phyloP scores from a whole-genome alignment of 2,888 invertebrate genomes.

The Seladonia tumulorum region DNA sequence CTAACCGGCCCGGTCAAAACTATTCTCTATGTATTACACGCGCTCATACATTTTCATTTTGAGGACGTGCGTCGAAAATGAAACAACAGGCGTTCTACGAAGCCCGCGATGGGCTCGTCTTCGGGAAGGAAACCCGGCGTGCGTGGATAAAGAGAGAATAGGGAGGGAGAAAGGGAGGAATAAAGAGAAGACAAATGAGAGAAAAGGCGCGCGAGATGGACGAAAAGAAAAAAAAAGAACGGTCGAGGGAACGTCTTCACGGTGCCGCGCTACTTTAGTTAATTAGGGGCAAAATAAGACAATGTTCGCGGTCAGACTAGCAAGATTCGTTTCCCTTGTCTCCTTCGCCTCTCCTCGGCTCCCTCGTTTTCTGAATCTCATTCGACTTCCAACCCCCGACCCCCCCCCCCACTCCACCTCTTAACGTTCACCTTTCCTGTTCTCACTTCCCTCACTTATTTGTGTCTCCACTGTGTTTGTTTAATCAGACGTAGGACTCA shows the following conservation, averaged over 20 bases:
- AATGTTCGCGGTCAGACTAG: constrained; percentile 61
- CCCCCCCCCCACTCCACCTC: not conserved
- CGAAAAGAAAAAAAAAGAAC: constrained; percentile 37
- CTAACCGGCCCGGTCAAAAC: constrained; percentile 57
- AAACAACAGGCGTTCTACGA: constrained; percentile 49
- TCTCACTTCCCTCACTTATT: constrained; percentile 68
- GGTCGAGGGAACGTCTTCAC: constrained; percentile 59
- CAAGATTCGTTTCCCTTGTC: constrained; percentile 63
- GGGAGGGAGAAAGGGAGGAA: constrained; percentile 24
- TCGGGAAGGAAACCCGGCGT: constrained; percentile 22
- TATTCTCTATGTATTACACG: constrained; percentile 60
- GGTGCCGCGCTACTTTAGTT: constrained; percentile 73
- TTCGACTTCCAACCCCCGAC: not conserved
- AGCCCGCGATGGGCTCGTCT: constrained; percentile 29
- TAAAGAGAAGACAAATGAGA: constrained; percentile 41
- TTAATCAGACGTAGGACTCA: constrained; percentile 82
- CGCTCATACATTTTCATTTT: constrained; percentile 65
- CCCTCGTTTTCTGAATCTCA: constrained; percentile 22
- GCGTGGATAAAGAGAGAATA: constrained; percentile 36
- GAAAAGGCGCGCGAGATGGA: constrained; percentile 35
- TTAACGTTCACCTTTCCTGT: constrained; percentile 21
- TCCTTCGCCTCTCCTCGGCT: constrained; percentile 39
- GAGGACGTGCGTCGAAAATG: constrained; percentile 66
- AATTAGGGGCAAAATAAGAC: constrained; percentile 76
- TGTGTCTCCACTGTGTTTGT: constrained; percentile 81